phyloP scores from a whole-genome alignment of 1,140 invertebrate species.

The Bombus superbus region DNA sequence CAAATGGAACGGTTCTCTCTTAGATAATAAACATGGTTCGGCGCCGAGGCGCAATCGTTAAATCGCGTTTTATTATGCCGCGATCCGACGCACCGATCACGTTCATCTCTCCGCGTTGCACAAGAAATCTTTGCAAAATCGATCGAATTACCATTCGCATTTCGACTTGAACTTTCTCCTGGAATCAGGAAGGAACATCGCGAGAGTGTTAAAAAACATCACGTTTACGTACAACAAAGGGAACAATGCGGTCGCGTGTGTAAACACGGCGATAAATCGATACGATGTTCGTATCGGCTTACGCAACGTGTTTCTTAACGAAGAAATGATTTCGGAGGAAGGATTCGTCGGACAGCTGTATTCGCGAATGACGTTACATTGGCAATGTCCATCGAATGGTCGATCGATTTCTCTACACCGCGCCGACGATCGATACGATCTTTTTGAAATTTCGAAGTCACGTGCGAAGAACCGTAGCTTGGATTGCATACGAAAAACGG shows the following conservation, averaged over 20 bases:
- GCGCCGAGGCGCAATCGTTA: background rate
- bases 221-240: background rate
- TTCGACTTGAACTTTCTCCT: background rate
- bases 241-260: background rate
- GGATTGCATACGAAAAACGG: background rate
- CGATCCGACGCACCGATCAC: background rate
- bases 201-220: background rate
- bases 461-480: no score
- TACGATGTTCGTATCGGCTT: background rate
- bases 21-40: background rate
- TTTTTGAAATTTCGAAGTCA: background rate
- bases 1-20: background rate
- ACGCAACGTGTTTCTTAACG: background rate
- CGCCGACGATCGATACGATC: background rate
- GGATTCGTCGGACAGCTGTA: background rate
- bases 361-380: background rate
- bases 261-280: constrained; percentile 1
- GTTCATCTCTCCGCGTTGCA: background rate
- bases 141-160: background rate
- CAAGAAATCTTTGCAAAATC: background rate
- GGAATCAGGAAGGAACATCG: background rate
- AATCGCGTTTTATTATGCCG: background rate
- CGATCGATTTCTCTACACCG: background rate
- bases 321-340: background rate
- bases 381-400: background rate